Base-by-base conservation (phyloP, 2,797 vertebrate genomes). In the Peromyscus nudipes region DNA sequence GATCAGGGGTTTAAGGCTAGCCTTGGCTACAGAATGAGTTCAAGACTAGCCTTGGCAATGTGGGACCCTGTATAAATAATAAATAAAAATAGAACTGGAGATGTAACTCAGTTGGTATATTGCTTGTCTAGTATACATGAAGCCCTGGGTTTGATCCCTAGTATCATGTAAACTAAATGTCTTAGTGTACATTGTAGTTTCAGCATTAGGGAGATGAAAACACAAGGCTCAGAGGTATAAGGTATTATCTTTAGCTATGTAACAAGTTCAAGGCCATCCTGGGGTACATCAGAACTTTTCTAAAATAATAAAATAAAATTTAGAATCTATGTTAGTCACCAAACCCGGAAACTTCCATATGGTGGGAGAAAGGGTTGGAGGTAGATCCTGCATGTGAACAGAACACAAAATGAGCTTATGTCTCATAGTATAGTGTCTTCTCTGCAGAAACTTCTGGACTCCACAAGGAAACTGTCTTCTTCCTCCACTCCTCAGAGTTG, bases 281-380 rank as follows among this genome's bases (percentile, higher is more conserved):
- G 52, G 52, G 52, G 52, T 55, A 55, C 52, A 52, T 52, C 52
- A 52, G 52, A 81, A 37, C 79, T 60, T n/a, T 57, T 81, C 79
- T 81, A 81, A 60, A 81, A 81, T 57, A 81, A 57, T 37, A 81
- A 80, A 79, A 77, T n/a, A 80, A 80, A 80, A 80, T 71, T 93
- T 75, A 49, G n/a, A 81, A 14, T 95, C n/a, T 76, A 94, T 93
- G 67, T 85, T 23, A 14, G 69, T 76, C 8, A 31, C 69, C 37
- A 83, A 90, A 88, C 21, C 69, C 65, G 81, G 64, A 31, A 83
- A 87, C n/a, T 90, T 79, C 12, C 87, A 75, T 60, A 60, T 81
- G 75, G n/a, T 65, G 76, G 76, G 55, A 40, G 69, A 13, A 0
- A 19, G 23, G n/a, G n/a, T 79, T 19, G 17, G 9, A 55, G 52